Evolutionary conservation across 2,888 invertebrate species (phyloP).

Genomic region (Acanthosepion lycidas): DNA sequence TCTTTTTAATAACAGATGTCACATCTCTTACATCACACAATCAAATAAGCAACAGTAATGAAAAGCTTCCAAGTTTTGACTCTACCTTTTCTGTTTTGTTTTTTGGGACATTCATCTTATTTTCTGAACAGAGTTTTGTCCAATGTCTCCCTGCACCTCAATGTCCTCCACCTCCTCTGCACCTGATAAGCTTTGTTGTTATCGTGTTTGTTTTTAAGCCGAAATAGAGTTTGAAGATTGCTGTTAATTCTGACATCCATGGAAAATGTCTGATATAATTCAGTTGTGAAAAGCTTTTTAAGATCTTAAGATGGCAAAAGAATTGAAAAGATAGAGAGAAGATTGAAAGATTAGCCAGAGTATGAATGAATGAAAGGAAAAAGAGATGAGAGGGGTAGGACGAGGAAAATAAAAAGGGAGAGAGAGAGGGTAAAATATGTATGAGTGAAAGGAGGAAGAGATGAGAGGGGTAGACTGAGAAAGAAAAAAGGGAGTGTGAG

Average conservation of each 20-base stretch:
- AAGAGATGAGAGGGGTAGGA: not conserved
- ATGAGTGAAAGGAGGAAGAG: not conserved
- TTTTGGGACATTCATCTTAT: not conserved
- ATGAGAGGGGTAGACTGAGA: not conserved
- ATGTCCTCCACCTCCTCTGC: not conserved
- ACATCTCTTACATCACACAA: not conserved
- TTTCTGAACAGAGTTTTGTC: not conserved
- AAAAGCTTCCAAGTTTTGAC: not conserved
- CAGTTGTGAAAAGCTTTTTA: constrained; percentile 22
- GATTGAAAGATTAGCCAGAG: too few relatives aligned
- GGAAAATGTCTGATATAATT: constrained; percentile 33
- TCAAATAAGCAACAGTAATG: constrained; percentile 8
- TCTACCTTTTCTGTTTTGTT: not conserved
- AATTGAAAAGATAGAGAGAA: not conserved
- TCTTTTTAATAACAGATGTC: constrained; percentile 33
- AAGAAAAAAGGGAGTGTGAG: not conserved
- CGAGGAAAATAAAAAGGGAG: too few relatives aligned
- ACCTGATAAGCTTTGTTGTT: not conserved
- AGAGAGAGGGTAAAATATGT: too few relatives aligned
- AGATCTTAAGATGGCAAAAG: not conserved
- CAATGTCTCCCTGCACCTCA: not conserved
- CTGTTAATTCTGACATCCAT: not conserved
- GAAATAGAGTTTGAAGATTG: not conserved
- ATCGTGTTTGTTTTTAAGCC: not conserved
- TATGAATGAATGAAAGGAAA: too few relatives aligned